Percentiles rank a stretch among this genome's conserved stretches.
Conservation (phyloP, 2,888 invertebrate genomes). For the Pocota personata region DNA sequence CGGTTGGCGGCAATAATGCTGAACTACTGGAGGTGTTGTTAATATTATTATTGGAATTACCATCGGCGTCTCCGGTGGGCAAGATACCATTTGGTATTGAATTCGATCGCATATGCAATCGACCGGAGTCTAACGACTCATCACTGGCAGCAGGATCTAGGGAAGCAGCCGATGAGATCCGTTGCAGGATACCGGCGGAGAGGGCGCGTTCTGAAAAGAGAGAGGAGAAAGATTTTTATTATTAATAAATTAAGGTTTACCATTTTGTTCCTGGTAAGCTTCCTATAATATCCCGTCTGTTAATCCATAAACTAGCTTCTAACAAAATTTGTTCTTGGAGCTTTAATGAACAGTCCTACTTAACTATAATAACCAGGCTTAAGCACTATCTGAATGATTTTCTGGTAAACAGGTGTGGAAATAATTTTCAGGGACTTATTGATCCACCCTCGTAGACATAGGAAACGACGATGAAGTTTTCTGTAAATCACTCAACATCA, state of each 20-base stretch:
- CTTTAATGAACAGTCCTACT: no score
- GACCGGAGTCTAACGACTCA: constrained; percentile 81
- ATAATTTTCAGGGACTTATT: no score
- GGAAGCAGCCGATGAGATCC: constrained; percentile 81
- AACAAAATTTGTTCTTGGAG: no score
- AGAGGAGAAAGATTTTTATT: neutral
- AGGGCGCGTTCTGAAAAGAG: constrained; percentile 79
- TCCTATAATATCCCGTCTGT: no score
- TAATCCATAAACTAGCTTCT: no score
- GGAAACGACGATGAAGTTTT: no score
- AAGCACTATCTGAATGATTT: no score
- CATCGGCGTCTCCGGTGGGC: constrained; percentile 76
- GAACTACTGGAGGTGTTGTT: constrained; percentile 74
- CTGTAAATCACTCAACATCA: no score
- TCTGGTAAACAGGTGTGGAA: no score
- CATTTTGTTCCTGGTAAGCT: neutral
- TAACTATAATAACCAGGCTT: no score
- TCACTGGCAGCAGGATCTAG: constrained; percentile 82
- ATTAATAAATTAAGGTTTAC: neutral
- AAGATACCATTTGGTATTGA: constrained; percentile 82
- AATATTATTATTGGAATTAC: constrained; percentile 73
- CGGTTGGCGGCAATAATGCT: constrained; percentile 73
- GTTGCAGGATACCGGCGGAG: constrained; percentile 81
- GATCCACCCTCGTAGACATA: no score
- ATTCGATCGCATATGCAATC: constrained; percentile 81